Evolutionary conservation across 1,140 invertebrate species (phyloP), one percentile per base, ranked within the genome.

Genomic region (Paramacrobiotus metropolitanus): DNA sequence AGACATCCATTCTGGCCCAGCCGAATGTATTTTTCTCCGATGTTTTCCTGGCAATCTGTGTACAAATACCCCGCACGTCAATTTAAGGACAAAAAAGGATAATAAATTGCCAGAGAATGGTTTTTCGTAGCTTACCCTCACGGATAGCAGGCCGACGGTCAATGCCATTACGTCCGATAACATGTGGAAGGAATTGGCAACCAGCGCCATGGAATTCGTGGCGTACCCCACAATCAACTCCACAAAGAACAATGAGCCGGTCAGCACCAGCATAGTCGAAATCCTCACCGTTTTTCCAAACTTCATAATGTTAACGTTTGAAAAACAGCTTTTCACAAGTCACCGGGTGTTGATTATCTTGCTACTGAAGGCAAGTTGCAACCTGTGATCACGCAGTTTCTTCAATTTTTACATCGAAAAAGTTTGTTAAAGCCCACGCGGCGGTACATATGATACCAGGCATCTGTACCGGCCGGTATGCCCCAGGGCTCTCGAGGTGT

Each of bases 111-210:
- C 48, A 55, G 48, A 55, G 28, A 55, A 55, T 55, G 24, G 24
- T 20, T 20, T 15, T 20, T n/a, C 15, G 15, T 9, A 24, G 48
- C 48, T 20, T 55, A 55, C 48, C 48, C 48, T 15, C 4, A 55
- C 48, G 28, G 48, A 55, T 20, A 55, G 15, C 9, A 55, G 48
- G 28, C 48, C 48, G 15, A 55, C 24, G 24, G 28, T 55, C 18
- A 79, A 67, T 20, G 77, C 75, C 44, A 78, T 70, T 1, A 78
- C 74, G 68, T 79, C 77, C 4, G 75, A 77, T n/a, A 79, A 63
- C 77, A 79, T 79, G 66, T 79, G 77, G 64, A 78, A 78, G 2
- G 76, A 75, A 64, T 79, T 77, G 15, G 77, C 75, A 1, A 78
- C 71, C 9, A 79, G 65, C 28, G 77, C 75, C 44, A 79, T 73